Evolutionary conservation across 2,113 vertebrate species (phyloP), one percentile per base, ranked within the genome.

Genomic region (Sorex araneus): DNA sequence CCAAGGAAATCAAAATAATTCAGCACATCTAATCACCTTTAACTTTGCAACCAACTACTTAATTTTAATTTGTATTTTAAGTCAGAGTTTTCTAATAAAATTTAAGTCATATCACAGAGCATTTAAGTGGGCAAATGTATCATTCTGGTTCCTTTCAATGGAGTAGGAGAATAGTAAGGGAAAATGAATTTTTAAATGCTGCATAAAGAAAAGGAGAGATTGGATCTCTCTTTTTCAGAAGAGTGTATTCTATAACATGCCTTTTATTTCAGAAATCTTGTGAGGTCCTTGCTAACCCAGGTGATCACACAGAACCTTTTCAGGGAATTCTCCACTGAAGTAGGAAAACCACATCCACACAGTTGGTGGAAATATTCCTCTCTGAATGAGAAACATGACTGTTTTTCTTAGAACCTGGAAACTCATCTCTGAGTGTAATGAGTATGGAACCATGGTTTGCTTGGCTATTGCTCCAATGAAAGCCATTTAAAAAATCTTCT

Each of bases 151-250:
- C 57, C 21, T 81, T 50, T 94, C 75, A 85, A 43, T 71, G 3
- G 74, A 34, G 11, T 16, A 66, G 69, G 4, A 94, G 70, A 78
- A 25, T 40, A 50, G 84, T 12, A 43, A 77, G 64, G 67, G 67
- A 76, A 94, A 94, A 73, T 54, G 84, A 69, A 77, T 28, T 75
- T 21, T 50, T 50, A 92, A 90, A 71, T 77, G 8, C 40, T 92
- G 75, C 18, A 64, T 57, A 6, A 89, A 89, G 71, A 67, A 91
- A 54, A 63, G 40, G 75, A 36, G 3, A n/a, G 50, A 63, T 19
- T 87, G n/a, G 71, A 50, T n/a, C 18, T 64, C 57, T 76, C 27
- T 79, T 36, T 32, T 89, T 83, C 76, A 57, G 78, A 36, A 36
- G 30, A 16, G 18, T 71, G 40, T 21, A 84, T 69, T 74, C 66